Evolutionary conservation across 1,140 invertebrate genomes (phyloP).

Genomic region (Aphelenchoides besseyi): DNA sequence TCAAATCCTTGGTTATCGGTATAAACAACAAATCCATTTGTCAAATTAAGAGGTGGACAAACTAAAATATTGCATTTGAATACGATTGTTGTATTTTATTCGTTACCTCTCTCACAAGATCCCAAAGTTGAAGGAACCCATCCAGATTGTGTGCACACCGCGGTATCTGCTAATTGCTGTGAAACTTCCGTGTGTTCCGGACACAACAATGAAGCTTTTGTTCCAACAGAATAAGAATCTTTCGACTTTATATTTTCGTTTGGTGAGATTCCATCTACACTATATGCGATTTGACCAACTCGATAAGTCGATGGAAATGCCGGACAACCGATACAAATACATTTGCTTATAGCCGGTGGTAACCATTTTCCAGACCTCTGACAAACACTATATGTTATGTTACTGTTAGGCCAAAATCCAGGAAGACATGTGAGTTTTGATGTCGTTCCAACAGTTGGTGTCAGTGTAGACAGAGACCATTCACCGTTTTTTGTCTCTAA

Average conservation of each 20-base stretch:
- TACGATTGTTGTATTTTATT: not conserved
- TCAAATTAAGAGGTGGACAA: conserved; percentile 17
- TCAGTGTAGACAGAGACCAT: conserved; percentile 14
- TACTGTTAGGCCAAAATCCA: not conserved
- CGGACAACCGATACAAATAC: not conserved
- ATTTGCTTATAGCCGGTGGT: not conserved
- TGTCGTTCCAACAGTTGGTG: not conserved
- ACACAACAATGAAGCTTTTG: conserved; percentile 16
- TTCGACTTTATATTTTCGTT: no score
- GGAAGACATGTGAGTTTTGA: conserved; percentile 18
- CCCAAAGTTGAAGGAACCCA: conserved; percentile 19
- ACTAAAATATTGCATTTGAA: conserved; percentile 9
- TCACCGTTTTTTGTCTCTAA: not conserved
- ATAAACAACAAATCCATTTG: conserved; percentile 4
- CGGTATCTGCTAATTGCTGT: conserved; percentile 18
- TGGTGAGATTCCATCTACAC: no score
- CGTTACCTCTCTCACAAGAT: conserved; percentile 17
- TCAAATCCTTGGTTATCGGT: conserved; percentile 23
- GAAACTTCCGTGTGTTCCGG: conserved; percentile 13
- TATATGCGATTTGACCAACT: conserved; percentile 9
- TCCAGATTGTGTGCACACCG: conserved; percentile 22
- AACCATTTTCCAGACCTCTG: not conserved
- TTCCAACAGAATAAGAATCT: conserved; percentile 17
- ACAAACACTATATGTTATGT: not conserved
- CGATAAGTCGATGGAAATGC: not conserved